Base-by-base conservation (phyloP, 1,140 invertebrate species). In the Hylyphantes graminicola region DNA sequence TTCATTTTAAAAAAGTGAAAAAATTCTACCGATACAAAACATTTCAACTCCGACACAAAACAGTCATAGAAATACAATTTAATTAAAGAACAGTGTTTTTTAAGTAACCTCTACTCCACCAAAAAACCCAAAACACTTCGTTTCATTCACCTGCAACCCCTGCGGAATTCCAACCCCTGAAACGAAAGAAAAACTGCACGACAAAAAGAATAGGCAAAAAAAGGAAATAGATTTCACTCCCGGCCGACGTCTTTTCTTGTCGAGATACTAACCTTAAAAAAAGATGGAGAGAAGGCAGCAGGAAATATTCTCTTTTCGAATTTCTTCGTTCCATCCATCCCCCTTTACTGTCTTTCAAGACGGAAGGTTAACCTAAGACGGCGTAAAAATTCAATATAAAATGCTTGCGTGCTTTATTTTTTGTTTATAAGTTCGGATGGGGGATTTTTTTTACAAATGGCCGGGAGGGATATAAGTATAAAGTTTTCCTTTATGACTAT, bases 301-400 rank as follows among this genome's bases (percentile, higher is more conserved):
- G 61, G 75, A 54, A 74, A 64, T 54, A 64, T 65, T 17, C 17
- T 54, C 63, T 78, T 64, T 76, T 15, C 64, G 12, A 19, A 54
- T 15, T 65, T 51, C 17, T 77, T 59, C 67, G 12, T 65, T 10
- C 50, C 17, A 64, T 78, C 67, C 48, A 21, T 54, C 54, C 35
- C 21, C 7, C 67, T 61, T 54, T 54, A 35, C 63, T 65, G 61
- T 19, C 61, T 78, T 78, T 65, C 12, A 63, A 78, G 59, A 78
- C 55, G 75, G 75, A 78, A 65, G 75, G 75, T 78, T 78, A 78
- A 78, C 75, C 61, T 61, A 64, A 65, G 75, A 65, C 57, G 51
- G 75, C 75, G 75, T 78, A 78, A 78, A 65, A 78, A 78, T 78
- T 78, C 63, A 78, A 78, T 78, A 78, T 78, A 65, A 78, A 78